These are phyloP conservation scores for Luidia sarsii DNA, from an alignment of 53 echinoderm and acorn worm species.

Conservation along the genomic window DNA sequence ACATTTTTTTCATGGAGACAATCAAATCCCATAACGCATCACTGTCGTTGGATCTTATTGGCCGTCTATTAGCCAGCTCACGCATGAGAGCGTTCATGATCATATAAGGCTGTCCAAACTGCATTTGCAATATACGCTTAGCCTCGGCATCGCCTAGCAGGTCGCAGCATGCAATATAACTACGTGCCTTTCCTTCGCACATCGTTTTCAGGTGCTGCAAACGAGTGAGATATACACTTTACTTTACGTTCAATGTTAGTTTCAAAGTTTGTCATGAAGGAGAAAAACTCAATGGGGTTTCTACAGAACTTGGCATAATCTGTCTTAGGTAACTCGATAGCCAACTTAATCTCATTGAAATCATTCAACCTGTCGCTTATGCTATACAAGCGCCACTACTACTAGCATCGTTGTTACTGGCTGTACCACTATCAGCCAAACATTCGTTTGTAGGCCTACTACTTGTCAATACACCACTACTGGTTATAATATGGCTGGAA, in stretches of 20 bases:
- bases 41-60: conserved; percentile 42
- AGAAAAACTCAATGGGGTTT: conserved; percentile 39
- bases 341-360: conserved; percentile 63
- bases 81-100: conserved; percentile 53
- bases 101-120: conserved; percentile 60
- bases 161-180: conserved; percentile 62
- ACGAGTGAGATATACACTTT: conserved; percentile 41
- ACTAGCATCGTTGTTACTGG: background rate
- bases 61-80: conserved; percentile 40
- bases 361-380: conserved; percentile 27
- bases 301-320: conserved; percentile 55
- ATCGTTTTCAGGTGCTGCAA: conserved; percentile 45
- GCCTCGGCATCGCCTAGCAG: conserved; percentile 56
- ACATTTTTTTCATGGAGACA: conserved; percentile 52
- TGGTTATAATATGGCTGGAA: background rate
- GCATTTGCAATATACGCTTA: conserved; percentile 44
- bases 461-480: background rate
- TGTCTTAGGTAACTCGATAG: conserved; percentile 49
- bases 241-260: conserved; percentile 53
- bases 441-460: background rate
- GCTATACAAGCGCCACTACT: background rate
- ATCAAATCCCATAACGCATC: conserved; percentile 51
- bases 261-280: conserved; percentile 58
- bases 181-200: conserved; percentile 66
- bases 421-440: background rate